These are phyloP conservation scores for Electrophaes corylata DNA, from an alignment of 2,888 invertebrate species.

Conservation along the genomic window DNA sequence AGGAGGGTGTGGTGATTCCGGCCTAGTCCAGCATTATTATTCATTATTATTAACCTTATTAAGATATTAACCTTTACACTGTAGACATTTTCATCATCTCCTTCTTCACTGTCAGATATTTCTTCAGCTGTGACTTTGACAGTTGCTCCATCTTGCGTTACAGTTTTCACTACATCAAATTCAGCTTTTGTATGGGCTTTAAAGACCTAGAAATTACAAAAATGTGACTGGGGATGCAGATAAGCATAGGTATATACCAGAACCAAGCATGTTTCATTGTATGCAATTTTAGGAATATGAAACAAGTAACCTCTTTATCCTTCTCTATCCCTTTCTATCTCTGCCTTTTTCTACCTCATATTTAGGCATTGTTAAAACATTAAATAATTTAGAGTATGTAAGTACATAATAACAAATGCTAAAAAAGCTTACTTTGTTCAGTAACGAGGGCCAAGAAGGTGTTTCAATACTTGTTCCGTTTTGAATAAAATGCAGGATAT, in stretches of 20 bases:
- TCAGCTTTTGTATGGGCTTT: constrained; percentile 42
- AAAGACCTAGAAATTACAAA: constrained; percentile 45
- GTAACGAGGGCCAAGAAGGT: constrained; percentile 72
- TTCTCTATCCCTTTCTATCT: too few species aligned
- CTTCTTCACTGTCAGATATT: constrained; percentile 64
- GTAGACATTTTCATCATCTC: constrained; percentile 69
- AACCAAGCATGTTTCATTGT: too few species aligned
- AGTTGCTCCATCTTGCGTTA: constrained; percentile 68
- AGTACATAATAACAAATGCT: background rate
- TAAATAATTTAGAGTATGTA: too few species aligned
- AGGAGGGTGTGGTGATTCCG: too few species aligned
- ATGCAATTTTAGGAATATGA: too few species aligned
- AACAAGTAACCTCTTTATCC: too few species aligned
- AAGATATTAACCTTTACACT: constrained; percentile 63
- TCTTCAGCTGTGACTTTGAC: constrained; percentile 70
- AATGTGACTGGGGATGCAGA: background rate
- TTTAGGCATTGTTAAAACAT: too few species aligned
- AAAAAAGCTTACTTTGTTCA: constrained; percentile 65
- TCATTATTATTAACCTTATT: background rate
- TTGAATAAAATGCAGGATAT: constrained; percentile 87
- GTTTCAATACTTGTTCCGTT: constrained; percentile 85
- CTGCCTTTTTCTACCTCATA: too few species aligned
- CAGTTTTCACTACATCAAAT: constrained; percentile 57
- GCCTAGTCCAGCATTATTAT: too few species aligned
- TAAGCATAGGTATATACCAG: background rate